Percentiles rank a stretch among this genome's conserved stretches.
Evolutionary conservation across 92 coral and sea anemone species (phyloP).

Genomic region (Palythoa heliodiscus): DNA sequence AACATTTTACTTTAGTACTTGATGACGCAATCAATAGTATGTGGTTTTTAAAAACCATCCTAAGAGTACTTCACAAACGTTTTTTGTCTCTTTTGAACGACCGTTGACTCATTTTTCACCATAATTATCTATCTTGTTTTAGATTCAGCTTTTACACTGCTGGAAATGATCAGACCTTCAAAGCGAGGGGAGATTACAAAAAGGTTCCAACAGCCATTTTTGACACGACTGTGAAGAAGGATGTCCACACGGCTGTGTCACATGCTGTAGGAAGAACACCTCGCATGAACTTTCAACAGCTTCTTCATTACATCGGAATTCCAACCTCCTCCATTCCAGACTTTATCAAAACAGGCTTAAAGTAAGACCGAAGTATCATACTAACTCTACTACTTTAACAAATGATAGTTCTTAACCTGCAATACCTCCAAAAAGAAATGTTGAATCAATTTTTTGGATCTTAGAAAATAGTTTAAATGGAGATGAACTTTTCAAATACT

Average conservation of each 20-base stretch:
- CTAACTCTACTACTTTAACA: too few relatives aligned
- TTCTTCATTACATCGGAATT: slow-evolving; percentile 68
- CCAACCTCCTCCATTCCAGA: slow-evolving; percentile 59
- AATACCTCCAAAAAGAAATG: too few relatives aligned
- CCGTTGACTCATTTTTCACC: not conserved
- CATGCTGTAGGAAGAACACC: slow-evolving; percentile 71
- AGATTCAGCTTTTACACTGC: slow-evolving; percentile 94
- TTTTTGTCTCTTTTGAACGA: not conserved
- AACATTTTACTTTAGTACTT: too few relatives aligned
- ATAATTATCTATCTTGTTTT: not conserved
- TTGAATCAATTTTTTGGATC: too few relatives aligned
- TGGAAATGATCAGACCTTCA: slow-evolving; percentile 83
- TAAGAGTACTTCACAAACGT: not conserved
- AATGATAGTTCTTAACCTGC: too few relatives aligned
- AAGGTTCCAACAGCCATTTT: slow-evolving; percentile 66
- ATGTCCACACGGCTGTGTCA: slow-evolving; percentile 54
- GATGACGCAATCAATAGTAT: too few relatives aligned
- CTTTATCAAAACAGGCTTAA: slow-evolving; percentile 60
- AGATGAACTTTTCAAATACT: too few relatives aligned
- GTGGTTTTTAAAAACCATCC: too few relatives aligned
- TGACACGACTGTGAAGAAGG: slow-evolving; percentile 74
- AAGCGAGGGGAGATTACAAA: slow-evolving; percentile 86
- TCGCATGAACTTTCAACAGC: slow-evolving; percentile 59
- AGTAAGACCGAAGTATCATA: slow-evolving; percentile 59
- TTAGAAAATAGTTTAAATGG: too few relatives aligned